Base-by-base conservation (phyloP, 1,140 invertebrate genomes). In the Ctenoplectra terminalis region DNA sequence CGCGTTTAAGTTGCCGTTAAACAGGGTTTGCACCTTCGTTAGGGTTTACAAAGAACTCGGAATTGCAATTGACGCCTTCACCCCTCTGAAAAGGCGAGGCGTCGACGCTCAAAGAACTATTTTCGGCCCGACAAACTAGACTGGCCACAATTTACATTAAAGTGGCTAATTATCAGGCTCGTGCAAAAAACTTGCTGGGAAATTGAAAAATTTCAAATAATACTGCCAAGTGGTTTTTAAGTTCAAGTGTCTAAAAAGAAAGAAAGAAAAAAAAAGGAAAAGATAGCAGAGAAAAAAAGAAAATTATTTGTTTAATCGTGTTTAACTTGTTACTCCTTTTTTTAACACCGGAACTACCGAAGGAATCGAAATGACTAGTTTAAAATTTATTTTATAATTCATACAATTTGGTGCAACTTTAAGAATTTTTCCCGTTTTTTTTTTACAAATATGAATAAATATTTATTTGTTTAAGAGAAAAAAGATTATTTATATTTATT, bases 1-100 rank as follows among this genome's bases (percentile, higher is more conserved):
- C 64, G 40, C 52, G 63, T 77, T 77, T 69, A 77, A 77, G 63
- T 67, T 69, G 40, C 63, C 75, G 75, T 77, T 77, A 77, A 77
- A 77, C 29, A 77, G 40, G 63, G 63, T 77, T 77, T 69, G 40
- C 75, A 77, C 75, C 64, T 77, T 69, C 75, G 64, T 77, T 69
- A 77, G 23, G 26, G 54, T 46, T 77, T 34, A 31, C 75, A 69
- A 26, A 69, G 74, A 67, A 56, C 52, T 37, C 17, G 29, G 52
- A 31, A 46, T 69, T 54, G 73, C 61, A 66, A 52, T 54, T 77
- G 75, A 69, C 63, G 75, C 29, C 52, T 52, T 43, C 23, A 15
- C 17, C 3, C 8, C 20, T 34, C n/a, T 17, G 23, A 17, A 40
- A 77, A 20, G 26, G 20, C 34, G 50, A 31, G 29, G 15, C 26